phyloP scores from a whole-genome alignment of 1,140 invertebrate genomes.

The Ips typographus region DNA sequence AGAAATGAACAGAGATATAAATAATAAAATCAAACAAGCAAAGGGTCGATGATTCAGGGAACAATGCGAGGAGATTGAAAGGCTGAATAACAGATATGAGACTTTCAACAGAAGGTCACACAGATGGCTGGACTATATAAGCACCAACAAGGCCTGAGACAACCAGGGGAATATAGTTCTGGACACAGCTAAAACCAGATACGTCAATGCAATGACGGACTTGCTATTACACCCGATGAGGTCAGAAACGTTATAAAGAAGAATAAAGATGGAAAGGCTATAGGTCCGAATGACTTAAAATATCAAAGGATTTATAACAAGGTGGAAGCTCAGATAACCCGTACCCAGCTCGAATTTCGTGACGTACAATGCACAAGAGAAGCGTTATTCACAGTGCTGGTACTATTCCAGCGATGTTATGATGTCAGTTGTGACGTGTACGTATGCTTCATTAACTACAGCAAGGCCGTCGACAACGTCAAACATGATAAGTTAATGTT shows the following conservation, averaged over 20 bases:
- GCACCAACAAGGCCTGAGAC: neutral
- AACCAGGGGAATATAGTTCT: too few relatives aligned
- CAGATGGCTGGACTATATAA: slow-evolving; percentile 5
- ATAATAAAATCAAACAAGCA: slow-evolving; percentile 6
- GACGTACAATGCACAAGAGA: slow-evolving; percentile 1
- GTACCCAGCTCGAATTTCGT: neutral
- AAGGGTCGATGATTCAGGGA: neutral
- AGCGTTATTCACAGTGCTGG: slow-evolving; percentile 2
- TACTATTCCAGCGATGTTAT: neutral
- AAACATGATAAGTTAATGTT: neutral
- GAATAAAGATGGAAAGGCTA: slow-evolving; percentile 2
- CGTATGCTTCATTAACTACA: neutral
- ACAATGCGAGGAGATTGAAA: slow-evolving; percentile 5
- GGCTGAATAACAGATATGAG: neutral
- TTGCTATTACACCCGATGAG: neutral
- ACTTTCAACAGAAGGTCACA: neutral
- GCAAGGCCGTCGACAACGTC: neutral
- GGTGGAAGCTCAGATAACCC: neutral
- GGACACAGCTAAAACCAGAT: too few relatives aligned
- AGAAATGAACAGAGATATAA: neutral
- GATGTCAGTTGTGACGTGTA: neutral
- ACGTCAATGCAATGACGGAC: neutral
- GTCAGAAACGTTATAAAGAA: neutral
- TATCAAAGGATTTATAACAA: slow-evolving; percentile 4
- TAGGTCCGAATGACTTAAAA: neutral